Evolutionary conservation across 2,113 vertebrate genomes (phyloP).

Genomic region (Cephalophus harveyi): DNA sequence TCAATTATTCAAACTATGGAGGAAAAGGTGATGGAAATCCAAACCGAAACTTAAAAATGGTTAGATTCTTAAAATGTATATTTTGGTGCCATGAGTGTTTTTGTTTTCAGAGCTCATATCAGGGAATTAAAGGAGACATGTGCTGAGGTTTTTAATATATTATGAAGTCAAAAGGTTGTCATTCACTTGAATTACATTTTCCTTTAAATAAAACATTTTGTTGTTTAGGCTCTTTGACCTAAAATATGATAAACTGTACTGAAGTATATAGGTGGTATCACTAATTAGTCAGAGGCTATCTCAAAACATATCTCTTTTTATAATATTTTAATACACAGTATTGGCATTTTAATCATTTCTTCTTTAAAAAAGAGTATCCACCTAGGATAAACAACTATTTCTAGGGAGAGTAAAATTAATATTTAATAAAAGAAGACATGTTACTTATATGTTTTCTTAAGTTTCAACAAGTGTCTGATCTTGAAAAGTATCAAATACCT

Average conservation of each 20-base stretch:
- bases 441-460: conserved; percentile 44
- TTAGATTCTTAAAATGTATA: background rate
- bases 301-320: background rate
- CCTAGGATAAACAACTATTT: background rate
- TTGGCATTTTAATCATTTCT: conserved; percentile 5
- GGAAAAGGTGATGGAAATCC: background rate
- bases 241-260: background rate
- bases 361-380: background rate
- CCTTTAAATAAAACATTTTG: background rate
- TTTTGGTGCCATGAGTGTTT: background rate
- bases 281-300: background rate
- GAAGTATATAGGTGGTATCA: background rate
- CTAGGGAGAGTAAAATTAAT: background rate
- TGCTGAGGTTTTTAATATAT: background rate
- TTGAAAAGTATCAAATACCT: background rate
- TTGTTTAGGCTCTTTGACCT: background rate
- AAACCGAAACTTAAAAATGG: background rate
- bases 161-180: background rate
- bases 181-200: conserved; percentile 26
- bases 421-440: conserved; percentile 35
- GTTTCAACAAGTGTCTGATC: conserved; percentile 8
- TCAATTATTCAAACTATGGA: background rate
- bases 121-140: background rate
- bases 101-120: background rate
- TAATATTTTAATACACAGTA: background rate